Evolutionary conservation across 1,140 invertebrate species (phyloP), one percentile per base, ranked within the genome.

Genomic region (Pogonognathellus flavescens): DNA sequence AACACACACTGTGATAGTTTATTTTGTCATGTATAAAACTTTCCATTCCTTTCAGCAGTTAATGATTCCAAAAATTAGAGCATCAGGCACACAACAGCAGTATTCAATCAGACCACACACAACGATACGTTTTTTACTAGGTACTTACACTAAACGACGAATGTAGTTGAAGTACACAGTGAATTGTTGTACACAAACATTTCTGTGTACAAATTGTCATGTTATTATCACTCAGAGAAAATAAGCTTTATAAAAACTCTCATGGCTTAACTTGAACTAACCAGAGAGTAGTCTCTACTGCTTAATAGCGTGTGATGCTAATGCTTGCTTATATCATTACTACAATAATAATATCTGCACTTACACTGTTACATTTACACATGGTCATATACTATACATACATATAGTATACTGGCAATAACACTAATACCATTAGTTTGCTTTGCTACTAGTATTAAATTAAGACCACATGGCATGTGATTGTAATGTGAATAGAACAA

Each of bases 21-120:
- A 55, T 55, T 55, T 55, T 55, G 16, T 16, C 11, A 66, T 25
- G 25, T 66, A 8, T 13, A 66, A n/a, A 66, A 25, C 62, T 66
- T 66, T 66, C 62, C 25, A 66, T 25, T 66, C 62, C 62, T 66
- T 66, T 13, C 62, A 66, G 31, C 62, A 66, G 25, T 25, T 66
- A 66, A 66, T 41, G 31, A 41, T 41, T 41, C 6, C 31, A 66
- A 66, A 66, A 66, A 66, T 66, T 66, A 66, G 62, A 66, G 62
- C 62, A 66, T 13, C 16, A 66, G 62, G 14, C 25, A 41, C 31
- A 41, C 31, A 41, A 41, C 31, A 10, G 0, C 10, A 10, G 0
- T 18, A 25, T n/a, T n/a, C 13, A 66, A 25, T 66, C 10, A 66
- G 62, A 66, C 62, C 62, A 66, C 62, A 66, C 22, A 25, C 62